A percentile compares a stretch with the other conserved stretches of the same genome.
Evolutionary conservation across 2,888 invertebrate species (phyloP).

Genomic region (Hirtodrosophila histrioides): DNA sequence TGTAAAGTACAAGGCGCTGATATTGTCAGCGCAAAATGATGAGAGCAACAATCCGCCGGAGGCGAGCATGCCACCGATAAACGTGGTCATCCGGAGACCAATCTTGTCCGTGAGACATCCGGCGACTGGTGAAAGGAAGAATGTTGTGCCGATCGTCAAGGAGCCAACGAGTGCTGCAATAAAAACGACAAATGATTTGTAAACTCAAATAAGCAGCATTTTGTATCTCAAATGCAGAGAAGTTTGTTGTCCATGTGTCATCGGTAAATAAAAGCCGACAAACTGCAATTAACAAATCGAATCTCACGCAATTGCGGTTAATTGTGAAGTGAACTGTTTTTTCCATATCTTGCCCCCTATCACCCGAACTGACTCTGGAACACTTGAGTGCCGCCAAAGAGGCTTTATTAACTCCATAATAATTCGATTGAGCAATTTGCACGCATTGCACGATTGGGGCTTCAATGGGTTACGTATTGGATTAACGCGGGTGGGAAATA

Average conservation of each 20-base stretch:
- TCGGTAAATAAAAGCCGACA: conserved; percentile 20
- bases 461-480: conserved; percentile 12
- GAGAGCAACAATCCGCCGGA: conserved; percentile 91
- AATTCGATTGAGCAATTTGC: conserved; percentile 33
- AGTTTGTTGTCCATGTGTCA: neutral
- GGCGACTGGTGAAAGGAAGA: conserved; percentile 93
- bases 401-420: conserved; percentile 3
- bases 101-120: conserved; percentile 93
- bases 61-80: conserved; percentile 92
- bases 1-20: conserved; percentile 92
- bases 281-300: conserved; percentile 52
- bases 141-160: conserved; percentile 94
- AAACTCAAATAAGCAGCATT: neutral
- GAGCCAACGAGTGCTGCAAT: conserved; percentile 95
- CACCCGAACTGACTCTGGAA: conserved; percentile 5
- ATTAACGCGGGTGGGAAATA: conserved; percentile 12
- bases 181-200: conserved; percentile 10
- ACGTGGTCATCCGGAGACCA: conserved; percentile 93
- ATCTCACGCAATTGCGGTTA: conserved; percentile 69
- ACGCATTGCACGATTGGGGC: conserved; percentile 23
- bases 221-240: neutral
- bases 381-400: conserved; percentile 25
- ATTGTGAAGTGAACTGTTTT: conserved; percentile 55
- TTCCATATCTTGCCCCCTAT: conserved; percentile 18
- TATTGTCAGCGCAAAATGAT: conserved; percentile 89